Conservation (phyloP, 2,113 vertebrate genomes). For the Zosterops lateralis region DNA sequence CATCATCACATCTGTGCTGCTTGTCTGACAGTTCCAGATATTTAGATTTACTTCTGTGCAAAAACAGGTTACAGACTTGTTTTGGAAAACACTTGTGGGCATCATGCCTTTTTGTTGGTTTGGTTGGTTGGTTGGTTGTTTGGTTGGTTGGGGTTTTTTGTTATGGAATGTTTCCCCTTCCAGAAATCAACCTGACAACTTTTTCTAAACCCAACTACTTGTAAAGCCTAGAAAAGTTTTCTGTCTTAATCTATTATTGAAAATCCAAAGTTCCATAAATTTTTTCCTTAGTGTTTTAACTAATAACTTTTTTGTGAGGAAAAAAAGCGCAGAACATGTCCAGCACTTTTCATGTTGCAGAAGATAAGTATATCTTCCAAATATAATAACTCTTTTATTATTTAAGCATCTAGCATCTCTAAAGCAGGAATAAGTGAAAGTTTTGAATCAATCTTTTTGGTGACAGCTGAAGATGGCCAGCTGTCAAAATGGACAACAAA, state of each 20-base stretch:
- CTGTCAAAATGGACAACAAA: slow-evolving; percentile 7
- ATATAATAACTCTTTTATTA: not conserved
- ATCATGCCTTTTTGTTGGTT: not conserved
- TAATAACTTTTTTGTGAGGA: not conserved
- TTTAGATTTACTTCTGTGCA: not conserved
- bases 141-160: not conserved
- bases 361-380: not conserved
- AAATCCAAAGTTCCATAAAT: not conserved
- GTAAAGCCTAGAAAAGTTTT: not conserved
- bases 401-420: not conserved
- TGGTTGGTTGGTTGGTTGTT: not conserved
- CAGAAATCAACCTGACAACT: not conserved
- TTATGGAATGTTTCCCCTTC: not conserved
- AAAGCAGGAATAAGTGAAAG: not conserved
- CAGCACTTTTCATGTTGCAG: not conserved
- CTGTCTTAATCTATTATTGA: not conserved
- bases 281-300: not conserved
- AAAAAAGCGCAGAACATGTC: not conserved
- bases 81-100: not conserved
- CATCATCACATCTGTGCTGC: not conserved
- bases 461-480: not conserved
- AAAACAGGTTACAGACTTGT: not conserved
- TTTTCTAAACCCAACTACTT: not conserved
- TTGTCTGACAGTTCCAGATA: not conserved
- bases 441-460: not conserved